These are phyloP conservation scores for Vannuccia rotundouncinata DNA, from an alignment of 2,888 invertebrate genomes.

Conservation along the genomic window DNA sequence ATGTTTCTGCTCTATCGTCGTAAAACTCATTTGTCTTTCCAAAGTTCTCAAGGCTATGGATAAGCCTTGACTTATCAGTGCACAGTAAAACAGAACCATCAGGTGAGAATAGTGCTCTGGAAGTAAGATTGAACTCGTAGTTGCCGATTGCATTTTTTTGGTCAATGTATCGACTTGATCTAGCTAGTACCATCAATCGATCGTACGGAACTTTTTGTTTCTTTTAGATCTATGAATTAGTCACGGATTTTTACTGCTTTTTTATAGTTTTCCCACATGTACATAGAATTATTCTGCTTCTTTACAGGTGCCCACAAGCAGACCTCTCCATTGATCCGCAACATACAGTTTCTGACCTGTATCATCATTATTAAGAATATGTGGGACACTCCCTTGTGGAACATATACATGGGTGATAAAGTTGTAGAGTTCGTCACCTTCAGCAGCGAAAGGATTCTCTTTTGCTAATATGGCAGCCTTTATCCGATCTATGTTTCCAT, in stretches of 20 bases:
- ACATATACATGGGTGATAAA: slow-evolving; percentile 37
- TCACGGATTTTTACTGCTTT: background rate
- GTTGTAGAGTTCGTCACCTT: slow-evolving; percentile 38
- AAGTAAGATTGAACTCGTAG: slow-evolving; percentile 34
- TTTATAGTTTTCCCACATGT: slow-evolving; percentile 37
- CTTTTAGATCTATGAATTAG: slow-evolving; percentile 38
- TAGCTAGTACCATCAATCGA: slow-evolving; percentile 34
- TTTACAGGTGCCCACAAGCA: slow-evolving; percentile 40
- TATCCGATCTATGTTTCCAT: background rate
- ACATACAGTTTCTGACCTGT: slow-evolving; percentile 41
- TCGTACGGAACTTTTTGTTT: slow-evolving; percentile 37
- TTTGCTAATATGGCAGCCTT: background rate
- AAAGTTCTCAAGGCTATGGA: slow-evolving; percentile 16
- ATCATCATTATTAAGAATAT: slow-evolving; percentile 39
- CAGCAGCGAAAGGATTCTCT: background rate
- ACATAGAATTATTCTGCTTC: slow-evolving; percentile 38
- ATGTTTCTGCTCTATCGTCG: background rate
- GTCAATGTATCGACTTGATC: slow-evolving; percentile 24
- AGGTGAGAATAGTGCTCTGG: slow-evolving; percentile 32
- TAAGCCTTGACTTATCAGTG: slow-evolving; percentile 32
- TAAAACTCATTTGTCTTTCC: background rate
- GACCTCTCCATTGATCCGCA: slow-evolving; percentile 40
- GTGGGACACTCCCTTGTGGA: slow-evolving; percentile 39
- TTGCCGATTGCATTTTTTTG: slow-evolving; percentile 33
- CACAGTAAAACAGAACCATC: slow-evolving; percentile 30